phyloP scores from a whole-genome alignment of 2,888 invertebrate genomes.

The Epirrita christyi region DNA sequence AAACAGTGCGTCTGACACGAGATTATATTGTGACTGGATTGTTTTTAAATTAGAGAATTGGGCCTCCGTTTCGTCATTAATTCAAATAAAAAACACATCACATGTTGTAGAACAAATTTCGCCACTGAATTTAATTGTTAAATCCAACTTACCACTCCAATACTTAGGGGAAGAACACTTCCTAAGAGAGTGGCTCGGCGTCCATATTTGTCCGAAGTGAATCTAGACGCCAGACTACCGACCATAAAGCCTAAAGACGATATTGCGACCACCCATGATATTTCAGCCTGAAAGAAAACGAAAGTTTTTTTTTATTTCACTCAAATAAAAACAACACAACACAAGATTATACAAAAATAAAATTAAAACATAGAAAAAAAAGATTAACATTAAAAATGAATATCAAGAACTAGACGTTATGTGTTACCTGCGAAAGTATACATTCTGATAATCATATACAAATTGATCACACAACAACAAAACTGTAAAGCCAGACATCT shows the following conservation, averaged over 20 bases:
- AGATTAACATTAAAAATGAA: no score
- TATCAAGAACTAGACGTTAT: no score
- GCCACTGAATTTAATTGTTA: not conserved
- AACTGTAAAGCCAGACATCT: no score
- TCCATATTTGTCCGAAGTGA: slow-evolving; percentile 59
- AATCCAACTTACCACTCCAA: slow-evolving; percentile 56
- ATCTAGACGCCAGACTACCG: slow-evolving; percentile 59
- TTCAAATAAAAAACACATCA: no score
- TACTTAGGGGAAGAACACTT: slow-evolving; percentile 55
- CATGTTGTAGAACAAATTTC: not conserved
- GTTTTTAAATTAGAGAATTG: no score
- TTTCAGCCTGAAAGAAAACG: slow-evolving; percentile 52
- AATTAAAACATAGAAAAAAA: not conserved
- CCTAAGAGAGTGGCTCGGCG: slow-evolving; percentile 56
- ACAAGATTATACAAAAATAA: not conserved
- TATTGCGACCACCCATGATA: slow-evolving; percentile 66
- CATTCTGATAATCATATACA: no score
- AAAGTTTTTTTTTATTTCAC: not conserved
- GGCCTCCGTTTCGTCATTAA: no score
- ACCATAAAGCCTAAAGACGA: slow-evolving; percentile 58
- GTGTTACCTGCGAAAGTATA: no score
- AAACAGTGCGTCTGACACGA: no score
- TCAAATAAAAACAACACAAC: not conserved
- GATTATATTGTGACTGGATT: no score
- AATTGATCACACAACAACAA: no score